Conservation (phyloP, 2,113 vertebrate species). For the Neomonachus schauinslandi region DNA sequence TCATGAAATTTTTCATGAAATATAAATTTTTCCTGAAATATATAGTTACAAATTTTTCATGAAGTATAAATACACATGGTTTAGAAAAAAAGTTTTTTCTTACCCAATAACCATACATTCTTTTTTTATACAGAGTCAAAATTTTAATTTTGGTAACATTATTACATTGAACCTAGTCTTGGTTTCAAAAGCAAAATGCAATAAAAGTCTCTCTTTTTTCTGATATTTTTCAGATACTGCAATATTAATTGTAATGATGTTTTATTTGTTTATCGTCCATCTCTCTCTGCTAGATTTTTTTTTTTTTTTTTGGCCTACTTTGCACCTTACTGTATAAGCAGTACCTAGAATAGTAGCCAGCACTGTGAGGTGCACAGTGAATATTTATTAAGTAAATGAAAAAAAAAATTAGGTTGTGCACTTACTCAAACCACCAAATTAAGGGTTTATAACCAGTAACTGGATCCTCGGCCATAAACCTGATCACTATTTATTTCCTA, state of each 20-base stretch:
- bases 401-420: background rate
- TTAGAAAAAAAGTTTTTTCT: background rate
- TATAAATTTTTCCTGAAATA: background rate
- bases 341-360: background rate
- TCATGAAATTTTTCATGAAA: constrained; percentile 4
- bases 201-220: background rate
- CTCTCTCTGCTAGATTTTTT: background rate
- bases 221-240: constrained; percentile 6
- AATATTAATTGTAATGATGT: background rate
- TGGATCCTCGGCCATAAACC: too few species aligned
- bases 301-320: background rate
- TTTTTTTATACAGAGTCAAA: background rate
- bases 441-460: background rate
- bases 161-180: background rate
- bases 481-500: background rate
- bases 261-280: background rate
- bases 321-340: background rate
- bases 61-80: constrained; percentile 3
- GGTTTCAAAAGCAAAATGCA: constrained; percentile 33
- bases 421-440: background rate
- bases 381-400: background rate
- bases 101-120: background rate
- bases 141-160: constrained; percentile 20
- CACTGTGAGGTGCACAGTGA: background rate
- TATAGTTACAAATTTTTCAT: background rate